Evolutionary conservation across 37 sponge, comb jelly and placozoan genomes (phyloP), one percentile per base, ranked within the genome.

Genomic region (Oopsacas minuta): DNA sequence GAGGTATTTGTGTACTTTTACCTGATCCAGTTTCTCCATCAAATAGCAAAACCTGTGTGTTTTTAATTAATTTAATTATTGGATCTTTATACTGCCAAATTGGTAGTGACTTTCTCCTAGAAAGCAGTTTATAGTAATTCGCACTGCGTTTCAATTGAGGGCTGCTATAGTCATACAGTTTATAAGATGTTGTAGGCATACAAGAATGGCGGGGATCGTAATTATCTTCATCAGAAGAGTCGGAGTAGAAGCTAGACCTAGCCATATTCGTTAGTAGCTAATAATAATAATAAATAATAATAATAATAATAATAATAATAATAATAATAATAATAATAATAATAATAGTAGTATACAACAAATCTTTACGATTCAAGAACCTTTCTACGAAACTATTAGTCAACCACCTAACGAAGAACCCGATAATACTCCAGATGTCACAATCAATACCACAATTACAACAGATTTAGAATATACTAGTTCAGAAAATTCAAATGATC

Each of bases 1-100:
- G 75, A 20, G 75, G 75, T n/a, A 61, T n/a, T 34, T 61, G 75
- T 61, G 75, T 61, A n/a, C 75, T 61, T 34, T 61, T 61, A n/a
- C 75, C 75, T 12, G 75, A 61, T 20, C 75, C 75, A 20, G 75
- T 61, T n/a, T 61, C 75, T 12, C 75, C 75, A 10, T 61, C 75
- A 25, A 61, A 25, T n/a, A 61, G 3, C 5, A 61, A 7, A 7
- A 61, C 75, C 28, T 61, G 75, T 5, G 75, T 32, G 28, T 10
- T 61, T 12, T 5, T 32, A 32, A 61, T 61, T 12, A 25, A 32
- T 61, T 10, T 25, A 25, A 61, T 3, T 25, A 61, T 61, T 20
- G 3, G 20, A 12, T 61, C 75, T 12, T 61, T 61, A 61, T n/a
- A 61, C 20, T n/a, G 20, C 75, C 28, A 61, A 25, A 61, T 61